Percentiles rank a stretch among this genome's conserved stretches.
Conservation (phyloP, 2,888 invertebrate genomes). For the Microctonus hyperodae region DNA sequence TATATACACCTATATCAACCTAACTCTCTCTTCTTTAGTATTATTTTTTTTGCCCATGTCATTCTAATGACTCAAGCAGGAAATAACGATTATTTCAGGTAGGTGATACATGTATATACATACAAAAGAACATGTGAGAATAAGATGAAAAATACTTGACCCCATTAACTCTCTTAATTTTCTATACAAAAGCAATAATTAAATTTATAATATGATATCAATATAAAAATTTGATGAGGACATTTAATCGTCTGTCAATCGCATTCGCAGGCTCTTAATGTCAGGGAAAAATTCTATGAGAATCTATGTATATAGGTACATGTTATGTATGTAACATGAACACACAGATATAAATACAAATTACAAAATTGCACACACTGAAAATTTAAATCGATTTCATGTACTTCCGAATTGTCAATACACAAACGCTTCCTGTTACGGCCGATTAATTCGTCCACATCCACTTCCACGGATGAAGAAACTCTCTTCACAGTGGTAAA, state of each 20-base stretch:
- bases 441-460: conserved; percentile 34
- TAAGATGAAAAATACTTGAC: not conserved
- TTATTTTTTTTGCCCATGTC: not conserved
- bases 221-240: not conserved
- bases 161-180: not conserved
- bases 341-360: no score
- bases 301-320: no score
- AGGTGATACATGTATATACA: not conserved
- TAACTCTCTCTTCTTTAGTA: not conserved
- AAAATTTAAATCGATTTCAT: conserved; percentile 1
- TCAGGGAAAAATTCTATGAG: no score
- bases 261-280: no score
- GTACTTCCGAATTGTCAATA: conserved; percentile 26
- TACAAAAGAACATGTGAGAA: not conserved
- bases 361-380: no score
- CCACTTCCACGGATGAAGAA: conserved; percentile 5
- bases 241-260: not conserved
- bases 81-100: not conserved
- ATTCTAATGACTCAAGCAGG: not conserved
- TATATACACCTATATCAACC: not conserved
- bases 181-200: no score
- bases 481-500: not conserved
- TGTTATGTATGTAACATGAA: no score
- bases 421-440: conserved; percentile 36
- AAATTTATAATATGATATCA: not conserved